Conservation (phyloP, 2,113 vertebrate genomes). For the Anhinga rufa region DNA sequence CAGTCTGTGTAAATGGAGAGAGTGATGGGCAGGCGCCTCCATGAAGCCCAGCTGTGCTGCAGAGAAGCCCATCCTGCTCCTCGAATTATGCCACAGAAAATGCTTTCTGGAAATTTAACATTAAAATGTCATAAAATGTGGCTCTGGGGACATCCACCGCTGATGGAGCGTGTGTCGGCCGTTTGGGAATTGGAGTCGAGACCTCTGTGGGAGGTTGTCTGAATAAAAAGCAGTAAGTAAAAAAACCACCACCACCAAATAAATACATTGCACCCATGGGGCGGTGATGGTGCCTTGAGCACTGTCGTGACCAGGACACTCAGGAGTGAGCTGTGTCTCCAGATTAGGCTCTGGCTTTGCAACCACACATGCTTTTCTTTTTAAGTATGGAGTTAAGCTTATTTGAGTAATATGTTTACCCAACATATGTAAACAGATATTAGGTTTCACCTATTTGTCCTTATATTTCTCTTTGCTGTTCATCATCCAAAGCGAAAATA, state of each 20-base stretch:
- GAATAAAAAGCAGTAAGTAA: neutral
- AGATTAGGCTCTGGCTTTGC: neutral
- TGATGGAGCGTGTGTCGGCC: neutral
- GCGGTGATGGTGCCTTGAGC: neutral
- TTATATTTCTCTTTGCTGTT: neutral
- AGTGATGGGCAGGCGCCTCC: neutral
- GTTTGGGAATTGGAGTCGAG: neutral
- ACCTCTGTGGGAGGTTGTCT: neutral
- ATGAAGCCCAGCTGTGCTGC: neutral
- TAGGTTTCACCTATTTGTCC: neutral
- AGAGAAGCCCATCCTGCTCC: neutral
- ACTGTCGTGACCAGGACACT: accelerated
- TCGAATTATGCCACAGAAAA: neutral
- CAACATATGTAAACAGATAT: neutral
- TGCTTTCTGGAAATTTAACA: neutral
- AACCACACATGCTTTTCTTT: neutral
- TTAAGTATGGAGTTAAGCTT: accelerated
- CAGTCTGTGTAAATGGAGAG: neutral
- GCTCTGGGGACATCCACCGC: neutral
- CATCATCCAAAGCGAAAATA: neutral
- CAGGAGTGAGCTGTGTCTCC: neutral
- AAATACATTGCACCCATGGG: neutral
- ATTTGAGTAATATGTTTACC: neutral
- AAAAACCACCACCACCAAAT: neutral
- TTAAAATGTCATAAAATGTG: neutral